Evolutionary conservation across 2,113 vertebrate species (phyloP), one percentile per base, ranked within the genome.

Genomic region (Heloderma charlesbogerti): DNA sequence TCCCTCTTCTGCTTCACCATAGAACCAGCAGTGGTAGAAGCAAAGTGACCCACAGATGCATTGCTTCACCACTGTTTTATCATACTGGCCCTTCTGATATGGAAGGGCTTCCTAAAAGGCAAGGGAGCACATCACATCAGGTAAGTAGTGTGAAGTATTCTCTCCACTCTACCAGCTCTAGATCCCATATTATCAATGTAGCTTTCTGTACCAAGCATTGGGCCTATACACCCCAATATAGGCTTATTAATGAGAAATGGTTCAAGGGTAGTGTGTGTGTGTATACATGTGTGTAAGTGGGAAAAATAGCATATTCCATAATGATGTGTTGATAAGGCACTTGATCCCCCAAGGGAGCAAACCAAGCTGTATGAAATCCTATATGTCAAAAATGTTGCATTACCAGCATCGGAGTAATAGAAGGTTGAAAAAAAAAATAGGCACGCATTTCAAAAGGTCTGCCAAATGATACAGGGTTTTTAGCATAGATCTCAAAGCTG

Each of bases 301-400:
- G 25, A 1, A 29, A n/a, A n/a, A 37, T 3, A 40, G 25, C 16
- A 37, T 51, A 43, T 25, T 18, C 13, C 37, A 27, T 34, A 31
- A 48, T 15, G 22, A 57, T n/a, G 6, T 75, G 57, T 27, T 15
- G 22, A 15, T 37, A 77, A 60, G 34, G 22, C 37, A 60, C 29
- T 8, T 72, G 29, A 51, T 72, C n/a, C 40, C 84, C 40, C 40
- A 69, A 22, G 20, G 1, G 2, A 79, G 43, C 40, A 79, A 81
- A 13, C 25, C 12, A 31, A 31, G 5, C 57, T 9, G 40, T 2
- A 31, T 79, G 79, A 48, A 20, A 79, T 29, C 4, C 48, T 63
- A 43, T 1, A 27, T 0, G 1, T 2, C 77, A 72, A 0, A 27
- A 83, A 67, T 15, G 37, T 48, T 25, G 0, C 0, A 2, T 48